These are phyloP conservation scores for Anagrus nilaparvatae DNA, from an alignment of 1,140 invertebrate species.

Conservation along the genomic window DNA sequence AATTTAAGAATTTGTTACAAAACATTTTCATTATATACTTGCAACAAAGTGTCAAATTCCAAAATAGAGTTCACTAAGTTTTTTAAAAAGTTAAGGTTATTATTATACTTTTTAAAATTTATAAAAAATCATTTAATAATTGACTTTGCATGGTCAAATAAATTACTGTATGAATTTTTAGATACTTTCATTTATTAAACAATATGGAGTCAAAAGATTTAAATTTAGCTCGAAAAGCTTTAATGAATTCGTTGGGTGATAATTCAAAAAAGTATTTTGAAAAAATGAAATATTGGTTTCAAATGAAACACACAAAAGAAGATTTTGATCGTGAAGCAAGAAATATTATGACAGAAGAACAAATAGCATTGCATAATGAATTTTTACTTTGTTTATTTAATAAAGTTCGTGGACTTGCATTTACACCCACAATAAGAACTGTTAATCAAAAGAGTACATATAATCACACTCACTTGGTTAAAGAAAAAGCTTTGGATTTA, in stretches of 20 bases:
- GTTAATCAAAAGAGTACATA: constrained; percentile 16
- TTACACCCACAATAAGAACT: constrained; percentile 41
- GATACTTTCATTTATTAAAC: too few species aligned
- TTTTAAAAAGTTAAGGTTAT: too few species aligned
- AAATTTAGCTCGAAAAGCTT: constrained; percentile 46
- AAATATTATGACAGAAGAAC: constrained; percentile 54
- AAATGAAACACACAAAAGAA: constrained; percentile 64
- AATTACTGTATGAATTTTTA: too few species aligned
- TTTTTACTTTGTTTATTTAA: constrained; percentile 70
- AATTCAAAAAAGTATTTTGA: constrained; percentile 53
- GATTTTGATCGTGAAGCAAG: constrained; percentile 70
- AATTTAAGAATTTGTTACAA: too few species aligned
- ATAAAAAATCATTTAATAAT: too few species aligned
- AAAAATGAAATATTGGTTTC: constrained; percentile 63
- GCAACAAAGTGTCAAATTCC: too few species aligned
- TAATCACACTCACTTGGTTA: constrained; percentile 32
- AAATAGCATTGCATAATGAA: constrained; percentile 72
- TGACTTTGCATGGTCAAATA: too few species aligned
- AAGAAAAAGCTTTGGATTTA: constrained; percentile 43
- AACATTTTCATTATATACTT: too few species aligned
- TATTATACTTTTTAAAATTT: too few species aligned
- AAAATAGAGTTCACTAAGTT: too few species aligned
- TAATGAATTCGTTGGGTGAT: constrained; percentile 52
- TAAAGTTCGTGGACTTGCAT: constrained; percentile 59
- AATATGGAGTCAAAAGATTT: constrained; percentile 39